These are phyloP conservation scores for Tetrax tetrax DNA, from an alignment of 2,113 vertebrate species.

Conservation along the genomic window DNA sequence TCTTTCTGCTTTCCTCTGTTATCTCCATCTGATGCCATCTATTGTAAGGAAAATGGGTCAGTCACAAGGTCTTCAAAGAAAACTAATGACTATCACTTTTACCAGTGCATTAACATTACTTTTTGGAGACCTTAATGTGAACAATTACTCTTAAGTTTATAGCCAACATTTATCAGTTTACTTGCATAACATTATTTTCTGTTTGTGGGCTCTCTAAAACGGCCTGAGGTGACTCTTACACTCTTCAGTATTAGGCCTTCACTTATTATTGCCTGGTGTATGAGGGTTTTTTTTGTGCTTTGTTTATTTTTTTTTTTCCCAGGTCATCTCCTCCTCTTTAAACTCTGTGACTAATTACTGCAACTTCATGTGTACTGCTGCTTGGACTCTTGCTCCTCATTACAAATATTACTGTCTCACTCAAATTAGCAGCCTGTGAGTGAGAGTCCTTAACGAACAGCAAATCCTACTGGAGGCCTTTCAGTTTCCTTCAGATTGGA, in stretches of 20 bases:
- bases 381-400: background rate
- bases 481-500: background rate
- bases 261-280: background rate
- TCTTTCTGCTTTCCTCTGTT: background rate
- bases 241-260: background rate
- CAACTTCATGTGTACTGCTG: background rate
- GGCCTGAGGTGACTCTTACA: background rate
- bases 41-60: background rate
- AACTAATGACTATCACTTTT: background rate
- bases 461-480: background rate
- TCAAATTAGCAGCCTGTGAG: background rate
- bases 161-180: background rate
- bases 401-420: background rate
- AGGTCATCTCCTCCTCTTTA: background rate
- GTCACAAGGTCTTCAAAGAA: background rate
- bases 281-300: background rate
- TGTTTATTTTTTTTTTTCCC: background rate
- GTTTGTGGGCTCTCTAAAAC: background rate
- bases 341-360: background rate
- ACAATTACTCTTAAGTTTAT: background rate
- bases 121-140: background rate
- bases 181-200: background rate
- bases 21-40: constrained; percentile 6
- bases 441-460: background rate
- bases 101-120: background rate